These are phyloP conservation scores for Dryobota labecula DNA, from an alignment of 2,888 invertebrate genomes.

Conservation along the genomic window DNA sequence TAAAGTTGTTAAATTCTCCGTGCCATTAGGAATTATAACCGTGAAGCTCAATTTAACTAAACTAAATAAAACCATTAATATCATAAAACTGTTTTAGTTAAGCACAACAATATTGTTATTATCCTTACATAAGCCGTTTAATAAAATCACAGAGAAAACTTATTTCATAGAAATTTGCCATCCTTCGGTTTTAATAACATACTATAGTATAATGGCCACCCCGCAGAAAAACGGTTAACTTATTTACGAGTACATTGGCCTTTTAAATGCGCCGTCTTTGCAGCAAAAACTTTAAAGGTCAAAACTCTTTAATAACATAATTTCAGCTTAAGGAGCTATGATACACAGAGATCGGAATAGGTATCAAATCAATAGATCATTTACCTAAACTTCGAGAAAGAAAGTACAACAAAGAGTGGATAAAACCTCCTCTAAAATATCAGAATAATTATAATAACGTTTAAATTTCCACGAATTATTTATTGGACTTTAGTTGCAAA, in stretches of 20 bases:
- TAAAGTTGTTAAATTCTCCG: not conserved
- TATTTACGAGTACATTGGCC: slow-evolving; percentile 10
- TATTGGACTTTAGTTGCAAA: no score
- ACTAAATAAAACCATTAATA: not conserved
- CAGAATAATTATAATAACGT: no score
- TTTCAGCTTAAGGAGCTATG: no score
- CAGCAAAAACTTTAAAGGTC: not conserved
- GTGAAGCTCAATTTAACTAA: not conserved
- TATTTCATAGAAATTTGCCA: slow-evolving; percentile 2
- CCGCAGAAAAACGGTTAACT: not conserved
- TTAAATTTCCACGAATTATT: no score
- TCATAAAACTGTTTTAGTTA: not conserved
- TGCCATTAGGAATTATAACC: not conserved
- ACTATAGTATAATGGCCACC: not conserved
- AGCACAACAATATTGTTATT: not conserved
- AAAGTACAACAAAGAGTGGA: no score
- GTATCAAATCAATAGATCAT: no score
- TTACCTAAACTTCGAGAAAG: no score
- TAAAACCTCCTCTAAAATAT: no score
- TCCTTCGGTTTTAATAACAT: not conserved
- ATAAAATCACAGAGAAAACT: slow-evolving; percentile 1
- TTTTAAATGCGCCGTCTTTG: not conserved
- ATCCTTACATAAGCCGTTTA: not conserved
- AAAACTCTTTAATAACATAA: no score
- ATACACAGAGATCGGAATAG: no score